Percentiles rank a stretch among this genome's conserved stretches.
These are phyloP conservation scores for Rhopalosiphum padi DNA, from an alignment of 1,140 invertebrate species.

Conservation along the genomic window DNA sequence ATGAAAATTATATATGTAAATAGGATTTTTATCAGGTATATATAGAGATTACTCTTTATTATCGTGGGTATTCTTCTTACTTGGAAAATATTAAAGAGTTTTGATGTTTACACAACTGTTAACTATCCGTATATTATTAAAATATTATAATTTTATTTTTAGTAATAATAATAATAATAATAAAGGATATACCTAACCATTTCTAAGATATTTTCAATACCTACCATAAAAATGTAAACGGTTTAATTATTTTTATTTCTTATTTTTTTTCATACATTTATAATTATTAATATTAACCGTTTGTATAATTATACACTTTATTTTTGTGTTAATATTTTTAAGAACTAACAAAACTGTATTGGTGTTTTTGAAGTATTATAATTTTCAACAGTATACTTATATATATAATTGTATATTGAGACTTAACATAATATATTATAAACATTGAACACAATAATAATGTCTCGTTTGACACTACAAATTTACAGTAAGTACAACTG, in stretches of 20 bases:
- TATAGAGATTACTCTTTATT: not conserved
- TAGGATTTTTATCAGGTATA: not conserved
- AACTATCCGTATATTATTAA: not conserved
- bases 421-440: not conserved
- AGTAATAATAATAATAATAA: not conserved
- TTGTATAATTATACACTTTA: not conserved
- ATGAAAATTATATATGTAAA: constrained; percentile 31
- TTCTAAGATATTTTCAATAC: not conserved
- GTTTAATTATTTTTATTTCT: not conserved
- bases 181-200: not conserved
- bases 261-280: not conserved
- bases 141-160: not conserved
- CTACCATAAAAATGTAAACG: not conserved
- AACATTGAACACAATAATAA: not conserved
- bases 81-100: not conserved
- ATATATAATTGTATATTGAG: not conserved
- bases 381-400: not conserved
- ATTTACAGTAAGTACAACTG: not conserved
- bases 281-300: not conserved
- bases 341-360: not conserved
- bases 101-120: too few species aligned
- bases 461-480: constrained; percentile 6
- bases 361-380: not conserved
- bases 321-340: not conserved
- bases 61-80: not conserved